These are phyloP conservation scores for Sussaba pulchella DNA, from an alignment of 2,888 invertebrate genomes.

Conservation along the genomic window DNA sequence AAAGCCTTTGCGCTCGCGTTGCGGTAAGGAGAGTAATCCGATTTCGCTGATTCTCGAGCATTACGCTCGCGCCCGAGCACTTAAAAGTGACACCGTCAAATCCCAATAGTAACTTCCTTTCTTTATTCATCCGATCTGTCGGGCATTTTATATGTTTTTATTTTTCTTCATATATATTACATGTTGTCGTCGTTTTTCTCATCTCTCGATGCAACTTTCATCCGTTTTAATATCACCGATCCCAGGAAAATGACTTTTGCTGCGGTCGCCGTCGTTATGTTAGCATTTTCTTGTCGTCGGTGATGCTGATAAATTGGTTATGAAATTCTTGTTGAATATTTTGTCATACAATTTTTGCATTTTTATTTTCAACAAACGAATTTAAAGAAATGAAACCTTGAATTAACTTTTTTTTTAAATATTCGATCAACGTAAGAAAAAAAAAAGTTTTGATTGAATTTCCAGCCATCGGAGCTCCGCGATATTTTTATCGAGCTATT, in stretches of 20 bases:
- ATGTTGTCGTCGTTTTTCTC: slow-evolving; percentile 1
- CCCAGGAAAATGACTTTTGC: slow-evolving; percentile 29
- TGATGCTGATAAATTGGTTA: too few species aligned
- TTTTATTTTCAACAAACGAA: too few species aligned
- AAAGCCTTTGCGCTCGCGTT: slow-evolving; percentile 20
- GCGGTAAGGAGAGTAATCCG: slow-evolving; percentile 62
- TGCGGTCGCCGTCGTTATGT: neutral
- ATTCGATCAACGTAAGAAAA: too few species aligned
- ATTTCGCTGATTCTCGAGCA: slow-evolving; percentile 61
- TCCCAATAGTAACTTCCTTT: slow-evolving; percentile 48
- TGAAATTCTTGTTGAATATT: too few species aligned
- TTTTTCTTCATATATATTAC: neutral
- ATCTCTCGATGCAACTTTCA: slow-evolving; percentile 38
- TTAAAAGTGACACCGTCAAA: slow-evolving; percentile 52
- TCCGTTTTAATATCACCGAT: slow-evolving; percentile 49
- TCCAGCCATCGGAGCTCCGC: too few species aligned
- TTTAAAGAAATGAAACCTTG: too few species aligned
- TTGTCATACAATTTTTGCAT: too few species aligned
- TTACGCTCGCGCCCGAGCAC: slow-evolving; percentile 39
- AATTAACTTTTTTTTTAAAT: too few species aligned
- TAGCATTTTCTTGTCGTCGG: too few species aligned
- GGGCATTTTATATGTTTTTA: neutral
- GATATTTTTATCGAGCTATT: too few species aligned
- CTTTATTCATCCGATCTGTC: slow-evolving; percentile 43
- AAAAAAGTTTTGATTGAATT: too few species aligned